phyloP scores from a whole-genome alignment of 1,140 invertebrate species.

The Yoshiicerus persimilis region DNA sequence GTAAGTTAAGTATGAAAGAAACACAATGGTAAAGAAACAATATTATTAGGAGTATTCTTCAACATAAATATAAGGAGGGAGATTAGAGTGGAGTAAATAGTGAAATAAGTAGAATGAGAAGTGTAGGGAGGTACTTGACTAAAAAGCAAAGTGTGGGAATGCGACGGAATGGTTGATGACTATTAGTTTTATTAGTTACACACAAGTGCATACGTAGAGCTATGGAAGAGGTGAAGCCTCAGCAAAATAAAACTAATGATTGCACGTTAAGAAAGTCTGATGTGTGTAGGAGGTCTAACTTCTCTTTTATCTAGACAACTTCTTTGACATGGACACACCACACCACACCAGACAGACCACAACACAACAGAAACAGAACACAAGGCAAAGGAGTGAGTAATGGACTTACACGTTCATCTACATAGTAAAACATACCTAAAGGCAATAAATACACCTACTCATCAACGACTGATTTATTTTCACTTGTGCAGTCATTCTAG shows the following conservation, averaged over 20 bases:
- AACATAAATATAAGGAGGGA: background rate
- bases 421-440: background rate
- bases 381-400: background rate
- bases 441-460: constrained; percentile 22
- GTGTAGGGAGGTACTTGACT: background rate
- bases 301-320: constrained; percentile 3
- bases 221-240: background rate
- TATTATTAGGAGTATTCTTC: background rate
- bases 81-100: too few species aligned
- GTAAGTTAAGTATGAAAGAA: too few species aligned
- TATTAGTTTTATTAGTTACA: background rate
- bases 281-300: constrained; percentile 18
- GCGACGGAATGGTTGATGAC: background rate
- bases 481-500: background rate
- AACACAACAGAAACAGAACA: background rate
- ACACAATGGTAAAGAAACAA: background rate
- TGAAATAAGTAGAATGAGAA: too few species aligned
- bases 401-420: background rate
- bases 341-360: background rate
- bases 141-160: background rate
- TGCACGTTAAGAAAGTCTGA: background rate
- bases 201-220: background rate
- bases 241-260: background rate
- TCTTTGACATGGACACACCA: background rate
- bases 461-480: constrained; percentile 10